Evolutionary conservation across 2,888 invertebrate genomes (phyloP).

Genomic region (Aplocera efformata): DNA sequence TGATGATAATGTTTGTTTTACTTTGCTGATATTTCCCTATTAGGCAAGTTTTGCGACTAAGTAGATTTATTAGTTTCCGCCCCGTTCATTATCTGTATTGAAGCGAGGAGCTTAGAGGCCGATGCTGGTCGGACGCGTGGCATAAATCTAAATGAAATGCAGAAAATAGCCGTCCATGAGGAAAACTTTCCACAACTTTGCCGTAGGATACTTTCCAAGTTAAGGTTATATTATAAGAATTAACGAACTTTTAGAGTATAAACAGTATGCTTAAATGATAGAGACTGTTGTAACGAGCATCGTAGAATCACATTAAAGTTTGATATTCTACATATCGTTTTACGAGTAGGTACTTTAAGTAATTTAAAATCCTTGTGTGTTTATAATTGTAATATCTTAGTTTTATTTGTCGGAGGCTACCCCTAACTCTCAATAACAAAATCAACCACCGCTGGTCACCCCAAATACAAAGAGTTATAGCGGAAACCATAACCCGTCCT

Average conservation of each 20-base stretch:
- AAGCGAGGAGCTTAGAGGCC: constrained; percentile 41
- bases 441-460: constrained; percentile 36
- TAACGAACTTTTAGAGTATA: too few relatives aligned
- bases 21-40: constrained; percentile 62
- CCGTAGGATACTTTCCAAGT: constrained; percentile 53
- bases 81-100: constrained; percentile 77
- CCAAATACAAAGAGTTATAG: constrained; percentile 61
- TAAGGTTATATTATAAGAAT: constrained; percentile 30
- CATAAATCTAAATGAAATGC: constrained; percentile 78
- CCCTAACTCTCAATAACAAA: constrained; percentile 27
- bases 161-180: constrained; percentile 53
- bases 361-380: too few relatives aligned
- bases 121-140: constrained; percentile 47
- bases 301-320: too few relatives aligned
- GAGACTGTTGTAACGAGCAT: too few relatives aligned
- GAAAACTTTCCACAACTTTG: constrained; percentile 53
- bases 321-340: too few relatives aligned
- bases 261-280: too few relatives aligned
- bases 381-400: too few relatives aligned
- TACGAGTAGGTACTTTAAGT: too few relatives aligned
- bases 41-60: constrained; percentile 72
- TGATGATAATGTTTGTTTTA: constrained; percentile 60
- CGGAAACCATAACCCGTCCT: constrained; percentile 71
- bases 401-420: constrained; percentile 30
- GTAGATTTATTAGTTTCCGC: constrained; percentile 78